Percentiles rank a stretch among this genome's conserved stretches.
Evolutionary conservation across 2,888 invertebrate genomes (phyloP).

Genomic region (Diploptera punctata): DNA sequence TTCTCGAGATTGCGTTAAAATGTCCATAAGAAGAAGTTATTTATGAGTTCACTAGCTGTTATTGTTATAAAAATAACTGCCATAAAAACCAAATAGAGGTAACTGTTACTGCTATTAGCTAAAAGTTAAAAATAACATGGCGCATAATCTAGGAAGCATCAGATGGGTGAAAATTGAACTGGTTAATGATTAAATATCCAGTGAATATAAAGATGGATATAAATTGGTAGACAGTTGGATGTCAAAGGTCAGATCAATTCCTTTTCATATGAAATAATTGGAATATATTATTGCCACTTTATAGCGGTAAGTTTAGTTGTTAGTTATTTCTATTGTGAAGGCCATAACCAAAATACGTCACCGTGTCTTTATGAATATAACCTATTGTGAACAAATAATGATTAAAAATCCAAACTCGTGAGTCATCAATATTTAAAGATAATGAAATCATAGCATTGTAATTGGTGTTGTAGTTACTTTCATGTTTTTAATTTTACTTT

Average conservation of each 20-base stretch:
- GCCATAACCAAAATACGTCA: neutral
- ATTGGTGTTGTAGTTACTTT: neutral
- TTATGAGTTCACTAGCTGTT: too few species aligned
- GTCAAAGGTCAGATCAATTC: constrained; percentile 28
- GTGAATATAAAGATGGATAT: constrained; percentile 18
- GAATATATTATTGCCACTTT: neutral
- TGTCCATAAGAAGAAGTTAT: too few species aligned
- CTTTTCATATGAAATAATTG: neutral
- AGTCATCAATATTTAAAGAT: constrained; percentile 14
- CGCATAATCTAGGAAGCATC: too few species aligned
- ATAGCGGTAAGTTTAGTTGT: neutral
- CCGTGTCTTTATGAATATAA: neutral
- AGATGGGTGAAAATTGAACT: too few species aligned
- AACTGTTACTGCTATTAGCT: too few species aligned
- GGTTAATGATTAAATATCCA: too few species aligned
- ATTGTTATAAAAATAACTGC: too few species aligned
- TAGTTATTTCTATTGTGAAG: neutral
- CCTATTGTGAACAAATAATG: neutral
- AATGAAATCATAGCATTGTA: constrained; percentile 3
- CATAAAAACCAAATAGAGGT: too few species aligned
- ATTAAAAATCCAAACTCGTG: neutral
- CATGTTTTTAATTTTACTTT: neutral
- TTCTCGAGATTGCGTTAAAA: too few species aligned
- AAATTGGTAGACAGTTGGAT: constrained; percentile 13
- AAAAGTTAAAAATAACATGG: too few species aligned